Evolutionary conservation across 2,888 invertebrate species (phyloP).

Genomic region (Sphaerophoria taeniata): DNA sequence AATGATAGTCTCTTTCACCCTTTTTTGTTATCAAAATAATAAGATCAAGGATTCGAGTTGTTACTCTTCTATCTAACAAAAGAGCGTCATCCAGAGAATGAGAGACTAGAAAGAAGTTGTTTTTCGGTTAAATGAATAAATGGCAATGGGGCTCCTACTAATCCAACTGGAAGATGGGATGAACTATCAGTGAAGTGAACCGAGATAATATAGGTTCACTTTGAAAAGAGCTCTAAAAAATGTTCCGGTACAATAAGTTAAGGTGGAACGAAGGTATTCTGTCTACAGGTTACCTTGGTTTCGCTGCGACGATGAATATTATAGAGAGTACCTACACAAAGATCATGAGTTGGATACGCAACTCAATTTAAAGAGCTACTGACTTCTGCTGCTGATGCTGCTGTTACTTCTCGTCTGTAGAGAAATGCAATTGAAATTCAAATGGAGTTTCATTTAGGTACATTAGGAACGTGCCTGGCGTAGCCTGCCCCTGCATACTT

Average conservation of each 20-base stretch:
- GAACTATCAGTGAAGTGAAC: no score
- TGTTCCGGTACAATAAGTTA: slow-evolving; percentile 42
- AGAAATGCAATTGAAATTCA: slow-evolving; percentile 69
- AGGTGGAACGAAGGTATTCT: slow-evolving; percentile 18
- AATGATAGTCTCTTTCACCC: slow-evolving; percentile 15
- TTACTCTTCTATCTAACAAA: not conserved
- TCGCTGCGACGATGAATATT: slow-evolving; percentile 19
- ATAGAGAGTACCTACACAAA: slow-evolving; percentile 36
- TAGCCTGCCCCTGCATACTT: slow-evolving; percentile 67
- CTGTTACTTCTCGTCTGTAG: not conserved
- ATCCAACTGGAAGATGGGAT: not conserved
- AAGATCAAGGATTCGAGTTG: slow-evolving; percentile 21
- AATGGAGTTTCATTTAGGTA: slow-evolving; percentile 70
- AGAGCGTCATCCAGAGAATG: not conserved
- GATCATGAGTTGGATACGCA: slow-evolving; percentile 66
- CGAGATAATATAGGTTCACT: slow-evolving; percentile 19
- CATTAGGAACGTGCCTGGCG: slow-evolving; percentile 62
- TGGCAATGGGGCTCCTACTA: no score
- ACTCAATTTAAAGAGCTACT: slow-evolving; percentile 58
- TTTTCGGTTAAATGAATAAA: slow-evolving; percentile 5
- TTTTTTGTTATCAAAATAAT: slow-evolving; percentile 28
- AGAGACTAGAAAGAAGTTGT: no score
- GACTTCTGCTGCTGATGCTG: slow-evolving; percentile 7
- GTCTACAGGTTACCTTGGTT: no score
- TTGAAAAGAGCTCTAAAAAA: slow-evolving; percentile 65